Base-by-base conservation (phyloP, 2,797 vertebrate species). In the Vipera latastei region DNA sequence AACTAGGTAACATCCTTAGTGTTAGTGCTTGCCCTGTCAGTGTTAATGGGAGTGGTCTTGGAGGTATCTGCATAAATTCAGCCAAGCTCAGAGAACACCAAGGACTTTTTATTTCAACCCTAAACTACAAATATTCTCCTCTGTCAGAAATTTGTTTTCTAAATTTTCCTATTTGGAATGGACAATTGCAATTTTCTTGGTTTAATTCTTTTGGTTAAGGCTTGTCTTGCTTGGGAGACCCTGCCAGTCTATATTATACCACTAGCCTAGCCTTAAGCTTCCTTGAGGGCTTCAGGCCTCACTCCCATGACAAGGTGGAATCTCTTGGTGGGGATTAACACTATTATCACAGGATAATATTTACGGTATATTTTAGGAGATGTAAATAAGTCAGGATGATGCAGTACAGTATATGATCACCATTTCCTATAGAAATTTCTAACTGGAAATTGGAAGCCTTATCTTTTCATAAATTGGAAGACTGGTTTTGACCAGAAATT, bases 351-450 rank as follows among this genome's bases (percentile, higher is more conserved):
- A n/a, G 25, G 11, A n/a, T 78, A 59, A 44, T 44, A 48, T 90
- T 83, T 78, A 48, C 25, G 13, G 4, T 88, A 56, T 59, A n/a
- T 88, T 96, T 95, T 56, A 32, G 92, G 92, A 89, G 89, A 93
- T 96, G 94, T 93, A 85, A 95, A 89, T 95, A 94, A 95, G 92
- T 94, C 91, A 14, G 92, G 94, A 94, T 91, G 93, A 91, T 96
- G 96, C 95, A 95, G 96, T 96, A 95, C 95, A 95, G 96, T 96
- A 95, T 95, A 95, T 53, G 95, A 96, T 94, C 92, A 96, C 94
- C 94, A 93, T 96, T 95, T 97, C 93, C 95, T 89, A 57, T 83
- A 94, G 95, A 94, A 96, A 96, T 94, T 91, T 95, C 94, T 93
- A 95, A 88, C 93, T 93, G 94, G 92, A 95, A 97, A 88, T 95